phyloP scores from a whole-genome alignment of 1,140 invertebrate genomes.

The Drosophila micromelanica region DNA sequence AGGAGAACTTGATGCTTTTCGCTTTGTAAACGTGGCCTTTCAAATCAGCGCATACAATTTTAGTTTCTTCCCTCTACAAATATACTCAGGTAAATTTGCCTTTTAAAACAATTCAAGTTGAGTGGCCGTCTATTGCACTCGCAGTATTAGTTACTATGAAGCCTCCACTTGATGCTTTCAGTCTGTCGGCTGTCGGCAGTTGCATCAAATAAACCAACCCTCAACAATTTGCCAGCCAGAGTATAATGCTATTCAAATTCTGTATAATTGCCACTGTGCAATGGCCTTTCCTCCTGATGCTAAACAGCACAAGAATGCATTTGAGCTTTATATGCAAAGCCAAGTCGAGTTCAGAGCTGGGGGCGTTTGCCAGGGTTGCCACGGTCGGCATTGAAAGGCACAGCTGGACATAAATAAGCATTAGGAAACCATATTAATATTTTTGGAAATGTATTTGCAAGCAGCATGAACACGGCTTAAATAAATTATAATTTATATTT shows the following conservation, averaged over 20 bases:
- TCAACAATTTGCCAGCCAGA: conserved; percentile 34
- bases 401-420: conserved; percentile 59
- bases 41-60: too few relatives aligned
- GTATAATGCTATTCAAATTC: conserved; percentile 53
- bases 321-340: conserved; percentile 44
- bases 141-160: neutral
- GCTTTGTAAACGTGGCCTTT: too few relatives aligned
- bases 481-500: conserved; percentile 30
- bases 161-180: conserved; percentile 1
- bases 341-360: neutral
- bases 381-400: conserved; percentile 10
- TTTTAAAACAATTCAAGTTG: neutral
- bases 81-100: neutral
- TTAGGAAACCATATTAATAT: conserved; percentile 57
- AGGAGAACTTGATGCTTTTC: too few relatives aligned
- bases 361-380: too few relatives aligned
- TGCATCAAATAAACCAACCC: conserved; percentile 46
- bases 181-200: conserved; percentile 16
- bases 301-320: conserved; percentile 25
- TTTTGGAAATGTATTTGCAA: conserved; percentile 45
- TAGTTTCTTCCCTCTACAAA: neutral
- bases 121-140: neutral
- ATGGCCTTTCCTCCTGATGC: neutral
- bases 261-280: conserved; percentile 43
- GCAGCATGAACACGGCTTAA: neutral